Base-by-base conservation (phyloP, 2,888 invertebrate genomes). In the Schizotus pectinicornis region DNA sequence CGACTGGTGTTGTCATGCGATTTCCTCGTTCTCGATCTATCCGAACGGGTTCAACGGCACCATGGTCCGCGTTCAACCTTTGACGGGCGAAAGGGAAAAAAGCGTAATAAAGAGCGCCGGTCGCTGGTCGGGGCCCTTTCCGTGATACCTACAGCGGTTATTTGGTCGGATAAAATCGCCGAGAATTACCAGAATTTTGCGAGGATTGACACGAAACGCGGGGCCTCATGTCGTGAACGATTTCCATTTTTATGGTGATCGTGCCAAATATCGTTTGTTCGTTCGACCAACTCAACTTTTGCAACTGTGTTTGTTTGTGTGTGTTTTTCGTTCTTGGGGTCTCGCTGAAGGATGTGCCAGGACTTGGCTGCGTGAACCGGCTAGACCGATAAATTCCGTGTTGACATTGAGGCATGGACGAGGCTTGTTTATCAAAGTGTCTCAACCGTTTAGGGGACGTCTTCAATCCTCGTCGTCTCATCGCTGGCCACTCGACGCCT, bases 41-140 rank as follows among this genome's bases (percentile, higher is more conserved):
- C 49, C 30, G 13, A 38, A 37, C 13, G 57, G 32, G 64, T 67
- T 67, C 64, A 64, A 64, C 48, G 64, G 62, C 64, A 62, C 51
- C 55, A 34, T 43, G 59, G 56, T 64, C 61, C 42, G n/a, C n/a
- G 61, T 65, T 62, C 59, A 57, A 62, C 52, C 60, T 61, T 56
- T 65, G 37, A 42, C 14, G 9, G 39, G 22, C 22, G 22, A 22
- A 22, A 22, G 22, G 22, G 22, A 22, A 22, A 22, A 22, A 3
- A 22, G 22, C 22, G 22, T 22, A 22, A 22, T 22, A 22, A 22
- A 22, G 22, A 22, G 3, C 22, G 22, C 22, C 5, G 2, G 22
- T 22, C 22, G 22, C 2, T n/a, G n/a, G n/a, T n/a, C 3, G 22
- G 22, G 22, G 22, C 22, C 22, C 22, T 22, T 22, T 22, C 9